These are phyloP conservation scores for Spisula solida DNA, from an alignment of 2,888 invertebrate genomes.

Conservation along the genomic window DNA sequence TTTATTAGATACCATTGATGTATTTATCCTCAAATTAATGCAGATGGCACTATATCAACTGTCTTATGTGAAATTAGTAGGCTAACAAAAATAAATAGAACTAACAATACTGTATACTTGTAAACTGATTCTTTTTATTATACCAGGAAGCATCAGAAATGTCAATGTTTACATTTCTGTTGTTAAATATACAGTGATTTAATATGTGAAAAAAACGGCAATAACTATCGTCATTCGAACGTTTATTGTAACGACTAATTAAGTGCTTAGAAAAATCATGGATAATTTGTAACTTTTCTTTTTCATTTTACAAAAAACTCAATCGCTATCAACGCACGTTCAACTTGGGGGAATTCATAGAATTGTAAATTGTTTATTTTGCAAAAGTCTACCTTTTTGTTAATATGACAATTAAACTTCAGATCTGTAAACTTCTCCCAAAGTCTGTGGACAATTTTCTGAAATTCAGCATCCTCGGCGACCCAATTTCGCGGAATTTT, in stretches of 20 bases:
- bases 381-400: not conserved
- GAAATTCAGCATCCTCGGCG: not conserved
- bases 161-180: not conserved
- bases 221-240: not conserved
- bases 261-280: not conserved
- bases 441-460: not conserved
- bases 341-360: not conserved
- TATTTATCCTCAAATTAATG: constrained; percentile 35
- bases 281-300: not conserved
- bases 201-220: not conserved
- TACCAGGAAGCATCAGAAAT: constrained; percentile 2
- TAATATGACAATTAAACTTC: not conserved
- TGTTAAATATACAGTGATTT: not conserved
- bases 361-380: not conserved
- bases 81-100: not conserved
- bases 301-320: not conserved
- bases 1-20: constrained; percentile 38
- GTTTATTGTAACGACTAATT: not conserved
- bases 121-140: not conserved
- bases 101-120: not conserved
- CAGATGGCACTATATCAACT: constrained; percentile 6
- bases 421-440: not conserved
- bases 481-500: not conserved
- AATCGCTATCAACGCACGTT: not conserved
- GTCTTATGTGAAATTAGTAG: not conserved